Percentiles rank a stretch among this genome's conserved stretches.
Evolutionary conservation across 1,140 invertebrate species (phyloP).

Genomic region (Bombus terrestris): DNA sequence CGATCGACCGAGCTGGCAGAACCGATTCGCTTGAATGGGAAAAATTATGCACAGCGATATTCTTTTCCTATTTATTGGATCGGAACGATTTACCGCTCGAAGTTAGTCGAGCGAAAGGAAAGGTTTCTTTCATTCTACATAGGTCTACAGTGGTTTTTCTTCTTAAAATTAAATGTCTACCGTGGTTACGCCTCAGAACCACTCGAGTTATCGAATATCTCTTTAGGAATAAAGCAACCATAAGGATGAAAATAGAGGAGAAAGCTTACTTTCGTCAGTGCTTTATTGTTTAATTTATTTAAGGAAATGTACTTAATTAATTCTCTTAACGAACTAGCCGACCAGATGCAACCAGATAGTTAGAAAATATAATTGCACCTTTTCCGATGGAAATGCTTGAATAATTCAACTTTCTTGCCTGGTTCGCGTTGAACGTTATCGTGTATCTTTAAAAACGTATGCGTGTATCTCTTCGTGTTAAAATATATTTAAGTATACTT

Average conservation of each 20-base stretch:
- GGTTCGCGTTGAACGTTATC: neutral
- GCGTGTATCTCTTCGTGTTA: too few relatives aligned
- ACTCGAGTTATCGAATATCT: neutral
- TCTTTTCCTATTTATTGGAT: slow-evolving; percentile 59
- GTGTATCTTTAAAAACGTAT: too few relatives aligned
- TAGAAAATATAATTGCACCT: neutral
- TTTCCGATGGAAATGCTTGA: neutral
- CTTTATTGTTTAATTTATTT: neutral
- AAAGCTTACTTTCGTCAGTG: neutral
- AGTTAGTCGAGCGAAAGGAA: slow-evolving; percentile 42
- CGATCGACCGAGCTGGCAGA: slow-evolving; percentile 31
- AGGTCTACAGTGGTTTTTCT: neutral
- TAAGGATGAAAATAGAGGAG: neutral
- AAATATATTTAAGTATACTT: too few relatives aligned
- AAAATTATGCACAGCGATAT: slow-evolving; percentile 47
- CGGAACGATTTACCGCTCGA: slow-evolving; percentile 51
- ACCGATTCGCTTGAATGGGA: slow-evolving; percentile 49
- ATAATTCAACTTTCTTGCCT: neutral
- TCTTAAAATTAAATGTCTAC: neutral
- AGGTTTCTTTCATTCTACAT: neutral
- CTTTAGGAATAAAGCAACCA: neutral
- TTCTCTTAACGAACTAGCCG: neutral
- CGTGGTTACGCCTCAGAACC: too few relatives aligned
- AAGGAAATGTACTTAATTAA: neutral
- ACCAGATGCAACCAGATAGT: too few relatives aligned